These are phyloP conservation scores for Colletes latitarsis DNA, from an alignment of 1,140 invertebrate species.

Conservation along the genomic window DNA sequence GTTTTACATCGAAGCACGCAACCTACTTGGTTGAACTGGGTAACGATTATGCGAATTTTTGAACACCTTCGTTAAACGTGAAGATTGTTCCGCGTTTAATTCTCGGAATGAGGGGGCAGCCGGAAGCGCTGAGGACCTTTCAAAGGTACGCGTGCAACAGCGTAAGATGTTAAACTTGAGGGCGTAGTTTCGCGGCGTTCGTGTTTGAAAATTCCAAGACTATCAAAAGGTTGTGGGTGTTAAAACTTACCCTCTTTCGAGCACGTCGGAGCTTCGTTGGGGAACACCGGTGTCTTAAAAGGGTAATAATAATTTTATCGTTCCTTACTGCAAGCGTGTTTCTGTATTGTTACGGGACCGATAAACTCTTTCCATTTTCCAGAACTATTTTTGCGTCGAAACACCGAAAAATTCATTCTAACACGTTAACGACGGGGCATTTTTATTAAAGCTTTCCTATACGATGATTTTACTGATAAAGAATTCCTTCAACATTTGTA, in stretches of 20 bases:
- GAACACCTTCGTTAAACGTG: not conserved
- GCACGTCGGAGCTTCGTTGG: not conserved
- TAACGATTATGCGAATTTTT: not conserved
- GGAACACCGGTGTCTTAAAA: not conserved
- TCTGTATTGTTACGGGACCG: not conserved
- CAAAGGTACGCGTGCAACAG: not conserved
- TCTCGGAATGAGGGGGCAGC: not conserved
- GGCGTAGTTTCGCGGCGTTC: not conserved
- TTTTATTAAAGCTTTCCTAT: too few species aligned
- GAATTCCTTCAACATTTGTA: too few species aligned
- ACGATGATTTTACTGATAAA: too few species aligned
- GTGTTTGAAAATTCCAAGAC: not conserved
- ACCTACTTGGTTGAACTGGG: not conserved
- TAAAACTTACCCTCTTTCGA: not conserved
- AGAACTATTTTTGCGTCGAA: not conserved
- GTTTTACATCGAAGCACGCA: not conserved
- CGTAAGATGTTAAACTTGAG: not conserved
- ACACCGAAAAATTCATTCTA: not conserved
- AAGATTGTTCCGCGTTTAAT: not conserved
- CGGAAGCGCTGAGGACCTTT: not conserved
- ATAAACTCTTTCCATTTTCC: not conserved
- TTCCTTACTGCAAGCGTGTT: not conserved
- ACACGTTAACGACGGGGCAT: too few species aligned
- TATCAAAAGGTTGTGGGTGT: not conserved
- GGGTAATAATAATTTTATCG: slow-evolving; percentile 12